phyloP scores from a whole-genome alignment of 2,797 vertebrate species.

The Phoebastria nigripes region DNA sequence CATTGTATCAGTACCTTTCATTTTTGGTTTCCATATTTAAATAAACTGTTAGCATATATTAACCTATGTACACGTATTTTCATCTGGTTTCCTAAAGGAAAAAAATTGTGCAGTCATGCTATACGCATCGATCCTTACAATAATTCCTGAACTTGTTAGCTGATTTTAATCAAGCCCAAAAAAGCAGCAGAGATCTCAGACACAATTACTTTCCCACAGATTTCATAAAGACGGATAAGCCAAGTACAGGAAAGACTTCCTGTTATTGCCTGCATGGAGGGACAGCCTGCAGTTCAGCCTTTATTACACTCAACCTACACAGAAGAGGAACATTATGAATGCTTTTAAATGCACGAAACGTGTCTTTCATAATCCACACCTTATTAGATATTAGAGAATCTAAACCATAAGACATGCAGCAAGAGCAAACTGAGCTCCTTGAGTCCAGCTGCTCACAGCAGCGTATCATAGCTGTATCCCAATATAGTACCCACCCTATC shows the following conservation, averaged over 20 bases:
- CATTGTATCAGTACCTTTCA: background rate
- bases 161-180: constrained; percentile 11
- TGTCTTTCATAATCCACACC: background rate
- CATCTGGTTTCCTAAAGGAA: background rate
- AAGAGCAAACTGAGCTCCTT: background rate
- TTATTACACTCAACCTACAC: background rate
- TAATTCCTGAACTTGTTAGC: background rate
- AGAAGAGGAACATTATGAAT: background rate
- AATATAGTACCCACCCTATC: background rate
- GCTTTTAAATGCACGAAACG: background rate
- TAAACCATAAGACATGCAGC: background rate
- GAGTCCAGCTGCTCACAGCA: background rate
- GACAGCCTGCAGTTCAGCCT: background rate
- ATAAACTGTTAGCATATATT: background rate
- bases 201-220: constrained; percentile 29
- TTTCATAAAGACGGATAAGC: background rate
- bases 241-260: constrained; percentile 30
- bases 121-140: background rate
- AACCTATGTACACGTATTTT: background rate
- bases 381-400: background rate
- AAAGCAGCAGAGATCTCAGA: constrained; percentile 1
- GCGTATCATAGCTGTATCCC: accelerated
- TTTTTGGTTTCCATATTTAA: background rate
- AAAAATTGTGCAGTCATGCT: background rate
- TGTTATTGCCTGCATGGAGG: background rate